Percentiles rank a stretch among this genome's conserved stretches.
These are phyloP conservation scores for Halcyon chelicuti DNA, from an alignment of 2,797 vertebrate genomes.

Conservation along the genomic window DNA sequence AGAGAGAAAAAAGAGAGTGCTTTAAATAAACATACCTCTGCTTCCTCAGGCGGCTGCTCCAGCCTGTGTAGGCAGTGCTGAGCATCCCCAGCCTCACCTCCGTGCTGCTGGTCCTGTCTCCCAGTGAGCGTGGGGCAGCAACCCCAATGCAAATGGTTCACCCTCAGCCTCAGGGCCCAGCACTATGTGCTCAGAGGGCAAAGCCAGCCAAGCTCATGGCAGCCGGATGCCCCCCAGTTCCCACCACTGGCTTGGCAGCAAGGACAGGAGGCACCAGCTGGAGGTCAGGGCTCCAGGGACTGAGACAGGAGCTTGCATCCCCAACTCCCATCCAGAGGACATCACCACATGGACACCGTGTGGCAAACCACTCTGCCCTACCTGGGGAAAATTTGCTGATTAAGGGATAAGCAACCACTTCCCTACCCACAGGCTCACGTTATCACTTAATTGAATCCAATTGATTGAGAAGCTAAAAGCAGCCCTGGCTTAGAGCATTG, in stretches of 20 bases:
- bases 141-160: neutral
- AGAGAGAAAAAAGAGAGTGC: neutral
- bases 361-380: neutral
- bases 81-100: neutral
- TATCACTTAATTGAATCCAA: constrained; percentile 13
- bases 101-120: neutral
- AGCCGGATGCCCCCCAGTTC: accelerated
- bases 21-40: neutral
- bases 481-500: neutral
- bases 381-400: constrained; percentile 1
- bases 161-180: neutral
- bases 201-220: accelerated
- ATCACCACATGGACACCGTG: neutral
- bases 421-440: neutral
- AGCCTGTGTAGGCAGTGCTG: neutral
- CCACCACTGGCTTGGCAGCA: accelerated
- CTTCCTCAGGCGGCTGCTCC: accelerated
- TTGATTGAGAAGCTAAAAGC: constrained; percentile 44
- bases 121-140: accelerated
- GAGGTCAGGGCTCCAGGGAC: neutral
- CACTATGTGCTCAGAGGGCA: accelerated
- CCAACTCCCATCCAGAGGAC: neutral
- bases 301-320: neutral
- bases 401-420: neutral
- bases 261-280: neutral